Evolutionary conservation across 1,140 invertebrate species (phyloP), one percentile per base, ranked within the genome.

Genomic region (Panulirus ornatus): DNA sequence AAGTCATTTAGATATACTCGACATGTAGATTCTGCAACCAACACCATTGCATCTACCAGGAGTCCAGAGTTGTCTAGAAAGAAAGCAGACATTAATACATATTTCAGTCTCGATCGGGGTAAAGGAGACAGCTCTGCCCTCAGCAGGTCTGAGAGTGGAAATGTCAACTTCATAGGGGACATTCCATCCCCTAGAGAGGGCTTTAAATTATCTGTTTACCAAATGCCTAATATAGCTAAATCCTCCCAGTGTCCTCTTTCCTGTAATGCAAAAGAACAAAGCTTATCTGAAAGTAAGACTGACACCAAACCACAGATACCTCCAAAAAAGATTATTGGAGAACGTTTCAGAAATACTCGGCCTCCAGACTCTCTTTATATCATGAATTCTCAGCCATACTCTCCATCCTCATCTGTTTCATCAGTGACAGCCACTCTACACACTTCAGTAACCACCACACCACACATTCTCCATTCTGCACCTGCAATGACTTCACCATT

Each of bases 41-140:
- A 88, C 70, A 85, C 79, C 36, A 82, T 58, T n/a, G 85, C 88
- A 40, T 76, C 71, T 1, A 84, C 71, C n/a, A 78, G 83, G 71
- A 89, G 91, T 82, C 88, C 88, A 19, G 84, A 82, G 38, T 51
- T 83, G 19, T 51, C 47, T 58, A 84, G 91, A 44, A 90, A 92
- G 76, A 87, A 86, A 38, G 76, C 70, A 44, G 91, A 91, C 66
- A 87, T 91, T 11, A 91, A 92, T 58, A 89, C 85, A n/a, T 92
- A 92, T 63, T 92, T 92, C 40, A 92, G 92, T 63, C 84, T 92
- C 38, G 92, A 92, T 54, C 63, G 90, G 73, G 66, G 88, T 34
- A 90, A 90, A 36, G 88, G 71, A 51, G 87, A 90, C 42, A 58
- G 6, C 36, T 70, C 58, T 58, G 54, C 58, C 16, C 27, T 71